Base-by-base conservation (phyloP, 1,140 invertebrate genomes). In the Megathymus violae region DNA sequence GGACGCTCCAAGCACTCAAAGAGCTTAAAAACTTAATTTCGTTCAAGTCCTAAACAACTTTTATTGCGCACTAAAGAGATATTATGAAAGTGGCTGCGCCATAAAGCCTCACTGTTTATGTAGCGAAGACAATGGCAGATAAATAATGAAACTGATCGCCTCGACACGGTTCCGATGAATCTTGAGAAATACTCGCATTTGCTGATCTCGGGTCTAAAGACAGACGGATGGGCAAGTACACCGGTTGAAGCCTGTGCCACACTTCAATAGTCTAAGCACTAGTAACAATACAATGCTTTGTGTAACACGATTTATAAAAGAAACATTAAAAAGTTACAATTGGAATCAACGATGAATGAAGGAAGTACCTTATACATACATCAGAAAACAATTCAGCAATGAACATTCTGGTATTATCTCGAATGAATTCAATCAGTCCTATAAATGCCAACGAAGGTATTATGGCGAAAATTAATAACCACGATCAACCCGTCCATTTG, bases 71-170 rank as follows among this genome's bases (percentile, higher is more conserved):
- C 77, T 83, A 77, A 81, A 72, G 62, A 77, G 74, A 73, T 77
- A 77, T 82, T 85, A 77, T 74, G 76, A 78, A 78, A 76, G 68
- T 79, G 54, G 67, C 62, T 65, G 36, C 38, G 61, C 16, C 84
- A 60, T 82, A 87, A 87, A 87, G 17, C 64, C 44, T 17, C 67
- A 58, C 58, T 78, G 74, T 85, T 81, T 81, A 84, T 76, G 76
- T 56, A 36, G 38, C 4, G 44, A 58, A 74, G 72, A 87, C 84
- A 87, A 87, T 87, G 61, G 80, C 50, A 80, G 73, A 85, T 87
- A 87, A 87, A 85, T 85, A 87, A 82, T 84, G 75, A 78, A 80
- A 76, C 68, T 82, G 77, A 85, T 82, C 74, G 75, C 71, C 47
- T 59, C 54, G 65, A 66, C 64, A 69, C 69, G 68, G 59, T 75